Conservation (phyloP, 2,888 invertebrate genomes). For the Mermis nigrescens region DNA sequence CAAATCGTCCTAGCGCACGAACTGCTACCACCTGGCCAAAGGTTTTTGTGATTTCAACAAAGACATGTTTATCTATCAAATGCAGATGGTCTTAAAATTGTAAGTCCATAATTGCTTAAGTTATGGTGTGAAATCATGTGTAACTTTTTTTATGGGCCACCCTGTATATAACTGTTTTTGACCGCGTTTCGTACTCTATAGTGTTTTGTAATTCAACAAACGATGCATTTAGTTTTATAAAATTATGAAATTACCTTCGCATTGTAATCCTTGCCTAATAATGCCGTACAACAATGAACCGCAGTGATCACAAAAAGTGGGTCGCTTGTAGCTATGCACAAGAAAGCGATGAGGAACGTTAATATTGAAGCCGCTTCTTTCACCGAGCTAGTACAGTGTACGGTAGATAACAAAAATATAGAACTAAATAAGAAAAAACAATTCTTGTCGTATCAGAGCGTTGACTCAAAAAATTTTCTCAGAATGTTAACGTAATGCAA, state of each 20-base stretch:
- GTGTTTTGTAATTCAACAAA: not conserved
- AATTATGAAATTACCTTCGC: conserved; percentile 47
- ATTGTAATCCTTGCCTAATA: conserved; percentile 84
- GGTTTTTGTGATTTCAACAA: too few relatives aligned
- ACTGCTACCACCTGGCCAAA: too few relatives aligned
- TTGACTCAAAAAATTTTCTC: too few relatives aligned
- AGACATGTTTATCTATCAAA: too few relatives aligned
- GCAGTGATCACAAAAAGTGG: conserved; percentile 99
- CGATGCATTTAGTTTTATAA: not conserved
- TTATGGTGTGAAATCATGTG: too few relatives aligned
- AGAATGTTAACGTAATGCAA: too few relatives aligned
- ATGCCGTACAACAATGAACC: conserved; percentile 89
- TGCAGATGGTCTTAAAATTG: too few relatives aligned
- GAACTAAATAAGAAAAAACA: not conserved
- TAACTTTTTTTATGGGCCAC: too few relatives aligned
- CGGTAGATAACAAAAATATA: not conserved
- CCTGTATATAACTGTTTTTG: too few relatives aligned
- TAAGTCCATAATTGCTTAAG: too few relatives aligned
- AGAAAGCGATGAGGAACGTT: conserved; percentile 86
- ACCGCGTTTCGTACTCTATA: not conserved
- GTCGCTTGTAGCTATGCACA: conserved; percentile 86
- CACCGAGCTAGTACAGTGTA: not conserved
- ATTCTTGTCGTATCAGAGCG: too few relatives aligned
- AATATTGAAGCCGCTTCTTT: conserved; percentile 69
- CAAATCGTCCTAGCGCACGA: too few relatives aligned